phyloP scores from a whole-genome alignment of 2,113 vertebrate genomes.

The Python bivittatus region DNA sequence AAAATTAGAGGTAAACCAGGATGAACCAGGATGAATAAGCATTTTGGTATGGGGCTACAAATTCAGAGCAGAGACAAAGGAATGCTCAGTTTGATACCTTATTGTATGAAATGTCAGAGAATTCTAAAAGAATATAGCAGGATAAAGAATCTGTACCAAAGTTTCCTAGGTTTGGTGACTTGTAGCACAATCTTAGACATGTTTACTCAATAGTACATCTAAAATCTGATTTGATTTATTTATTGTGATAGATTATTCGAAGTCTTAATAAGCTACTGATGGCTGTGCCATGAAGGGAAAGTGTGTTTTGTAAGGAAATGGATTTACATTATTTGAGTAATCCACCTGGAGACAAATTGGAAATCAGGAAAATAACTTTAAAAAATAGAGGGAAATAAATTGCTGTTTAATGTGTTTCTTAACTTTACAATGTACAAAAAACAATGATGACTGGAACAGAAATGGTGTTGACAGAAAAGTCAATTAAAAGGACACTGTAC shows the following conservation, averaged over 20 bases:
- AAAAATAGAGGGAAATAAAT: not conserved
- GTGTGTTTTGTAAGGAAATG: conserved; percentile 9
- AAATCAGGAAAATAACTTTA: not conserved
- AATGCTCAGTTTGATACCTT: not conserved
- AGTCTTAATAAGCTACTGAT: not conserved
- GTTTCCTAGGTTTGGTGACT: not conserved
- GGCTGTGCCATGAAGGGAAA: not conserved
- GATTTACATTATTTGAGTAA: not conserved
- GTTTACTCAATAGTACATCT: not conserved
- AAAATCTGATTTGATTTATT: not conserved
- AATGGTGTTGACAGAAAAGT: conserved; percentile 15
- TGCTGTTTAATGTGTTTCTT: not conserved
- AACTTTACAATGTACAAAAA: not conserved
- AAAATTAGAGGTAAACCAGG: not conserved
- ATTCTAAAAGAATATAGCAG: not conserved
- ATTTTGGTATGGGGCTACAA: not conserved
- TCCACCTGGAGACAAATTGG: not conserved
- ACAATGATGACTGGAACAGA: not conserved
- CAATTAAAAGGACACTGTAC: not conserved
- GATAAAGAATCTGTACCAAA: not conserved
- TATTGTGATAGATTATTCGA: not conserved
- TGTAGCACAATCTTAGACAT: not conserved
- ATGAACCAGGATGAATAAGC: not conserved
- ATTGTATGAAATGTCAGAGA: not conserved
- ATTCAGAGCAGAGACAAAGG: not conserved